Conservation (phyloP, 2,888 invertebrate genomes). For the Odontocolon sp. region DNA sequence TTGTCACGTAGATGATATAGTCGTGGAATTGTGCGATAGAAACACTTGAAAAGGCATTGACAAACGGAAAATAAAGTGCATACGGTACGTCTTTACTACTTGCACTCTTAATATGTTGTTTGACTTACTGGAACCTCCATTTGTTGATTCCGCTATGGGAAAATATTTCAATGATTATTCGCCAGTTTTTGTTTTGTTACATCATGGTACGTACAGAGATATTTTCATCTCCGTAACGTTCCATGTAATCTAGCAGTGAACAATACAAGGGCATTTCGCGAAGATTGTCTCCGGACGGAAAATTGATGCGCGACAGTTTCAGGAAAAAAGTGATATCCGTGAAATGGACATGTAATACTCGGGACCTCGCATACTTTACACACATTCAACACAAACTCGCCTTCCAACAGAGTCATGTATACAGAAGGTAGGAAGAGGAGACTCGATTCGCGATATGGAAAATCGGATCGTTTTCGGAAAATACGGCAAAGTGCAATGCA, state of each 20-base stretch:
- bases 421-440: not conserved
- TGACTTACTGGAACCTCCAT: conserved; percentile 87
- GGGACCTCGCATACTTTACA: conserved; percentile 29
- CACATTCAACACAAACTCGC: no score
- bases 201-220: no score
- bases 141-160: conserved; percentile 87
- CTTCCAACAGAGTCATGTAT: no score
- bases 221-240: no score
- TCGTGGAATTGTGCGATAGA: conserved; percentile 17
- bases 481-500: conserved; percentile 50
- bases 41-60: conserved; percentile 19
- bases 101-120: conserved; percentile 77
- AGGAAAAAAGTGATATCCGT: conserved; percentile 44
- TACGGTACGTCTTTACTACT: conserved; percentile 54
- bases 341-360: conserved; percentile 31
- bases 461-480: conserved; percentile 25
- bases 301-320: conserved; percentile 40
- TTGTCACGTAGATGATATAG: not conserved
- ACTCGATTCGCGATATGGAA: conserved; percentile 20
- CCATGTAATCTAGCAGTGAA: conserved; percentile 49
- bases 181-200: conserved; percentile 50
- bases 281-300: conserved; percentile 8
- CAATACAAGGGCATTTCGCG: conserved; percentile 39
- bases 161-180: conserved; percentile 81
- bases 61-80: conserved; percentile 60